Evolutionary conservation across 2,113 vertebrate species (phyloP).

Genomic region (Ranitomeya imitator): DNA sequence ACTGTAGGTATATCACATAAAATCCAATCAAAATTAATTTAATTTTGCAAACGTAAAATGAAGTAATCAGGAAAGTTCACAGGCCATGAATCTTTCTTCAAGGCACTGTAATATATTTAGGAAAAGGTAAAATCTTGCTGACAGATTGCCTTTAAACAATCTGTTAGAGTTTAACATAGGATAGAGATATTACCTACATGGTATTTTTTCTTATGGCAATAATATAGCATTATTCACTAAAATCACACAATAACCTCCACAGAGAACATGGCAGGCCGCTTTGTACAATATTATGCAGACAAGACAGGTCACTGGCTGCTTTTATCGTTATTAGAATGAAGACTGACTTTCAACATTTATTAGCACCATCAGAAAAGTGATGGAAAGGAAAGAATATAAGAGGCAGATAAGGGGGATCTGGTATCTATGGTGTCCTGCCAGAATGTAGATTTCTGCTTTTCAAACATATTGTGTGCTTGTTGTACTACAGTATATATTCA

Average conservation of each 20-base stretch:
- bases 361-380: constrained; percentile 19
- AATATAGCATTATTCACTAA: constrained; percentile 3
- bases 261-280: background rate
- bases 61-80: too few relatives aligned
- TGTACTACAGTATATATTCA: background rate
- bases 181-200: background rate
- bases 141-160: too few relatives aligned
- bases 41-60: too few relatives aligned
- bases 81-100: too few relatives aligned
- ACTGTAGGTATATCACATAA: too few relatives aligned
- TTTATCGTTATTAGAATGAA: constrained; percentile 7
- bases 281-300: background rate
- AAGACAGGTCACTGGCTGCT: background rate
- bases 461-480: background rate
- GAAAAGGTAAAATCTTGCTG: too few relatives aligned
- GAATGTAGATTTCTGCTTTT: background rate
- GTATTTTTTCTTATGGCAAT: too few relatives aligned
- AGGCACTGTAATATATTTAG: too few relatives aligned
- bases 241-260: constrained; percentile 1
- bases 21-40: too few relatives aligned
- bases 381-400: background rate
- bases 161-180: background rate
- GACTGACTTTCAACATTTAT: constrained; percentile 4
- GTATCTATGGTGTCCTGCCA: background rate
- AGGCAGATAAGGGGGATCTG: background rate